Percentiles rank a stretch among this genome's conserved stretches.
Conservation (phyloP, 2,113 vertebrate species). For the Cyrtonyx montezumae region DNA sequence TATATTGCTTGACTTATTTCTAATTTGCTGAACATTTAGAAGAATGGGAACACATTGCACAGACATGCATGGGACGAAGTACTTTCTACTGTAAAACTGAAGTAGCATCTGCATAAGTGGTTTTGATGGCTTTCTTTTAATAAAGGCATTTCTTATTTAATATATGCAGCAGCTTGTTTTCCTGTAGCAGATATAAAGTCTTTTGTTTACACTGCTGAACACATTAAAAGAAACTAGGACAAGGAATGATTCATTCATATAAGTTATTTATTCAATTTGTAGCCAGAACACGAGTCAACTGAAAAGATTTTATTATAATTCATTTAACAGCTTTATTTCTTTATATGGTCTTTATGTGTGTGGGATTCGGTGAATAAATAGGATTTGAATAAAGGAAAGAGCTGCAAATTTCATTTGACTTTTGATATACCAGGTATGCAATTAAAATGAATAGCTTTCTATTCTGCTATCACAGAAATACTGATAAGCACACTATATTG, state of each 20-base stretch:
- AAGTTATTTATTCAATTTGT: constrained; percentile 29
- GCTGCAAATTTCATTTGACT: constrained; percentile 18
- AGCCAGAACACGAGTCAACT: constrained; percentile 30
- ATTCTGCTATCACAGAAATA: neutral
- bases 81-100: constrained; percentile 47
- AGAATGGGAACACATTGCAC: constrained; percentile 46
- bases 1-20: constrained; percentile 53
- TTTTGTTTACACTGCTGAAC: constrained; percentile 23
- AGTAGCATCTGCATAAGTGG: constrained; percentile 33
- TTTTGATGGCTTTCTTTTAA: constrained; percentile 18
- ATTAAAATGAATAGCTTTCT: constrained; percentile 13
- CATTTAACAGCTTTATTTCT: constrained; percentile 39
- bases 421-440: constrained; percentile 43
- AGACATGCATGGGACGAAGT: constrained; percentile 29
- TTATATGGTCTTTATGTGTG: constrained; percentile 17
- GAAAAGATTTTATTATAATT: constrained; percentile 31
- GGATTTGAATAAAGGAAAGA: constrained; percentile 33
- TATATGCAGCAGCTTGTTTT: constrained; percentile 31
- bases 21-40: constrained; percentile 49
- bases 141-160: constrained; percentile 4
- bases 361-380: constrained; percentile 31
- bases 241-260: constrained; percentile 35
- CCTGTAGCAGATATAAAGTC: constrained; percentile 7
- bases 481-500: constrained; percentile 2
- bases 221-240: constrained; percentile 38